These are phyloP conservation scores for Amphipoea oculea DNA, from an alignment of 2,888 invertebrate genomes.

Conservation along the genomic window DNA sequence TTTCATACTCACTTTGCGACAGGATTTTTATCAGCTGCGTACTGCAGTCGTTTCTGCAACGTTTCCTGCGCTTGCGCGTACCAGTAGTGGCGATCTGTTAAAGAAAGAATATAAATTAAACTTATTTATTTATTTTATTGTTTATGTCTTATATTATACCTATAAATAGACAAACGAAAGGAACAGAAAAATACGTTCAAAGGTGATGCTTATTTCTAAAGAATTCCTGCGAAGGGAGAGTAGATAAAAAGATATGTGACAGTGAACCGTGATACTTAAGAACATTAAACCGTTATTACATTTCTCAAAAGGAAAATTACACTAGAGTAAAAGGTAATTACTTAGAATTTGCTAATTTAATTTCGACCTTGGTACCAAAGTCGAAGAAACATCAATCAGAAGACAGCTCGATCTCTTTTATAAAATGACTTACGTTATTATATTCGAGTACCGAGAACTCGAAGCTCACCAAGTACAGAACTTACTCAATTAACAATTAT, in stretches of 20 bases:
- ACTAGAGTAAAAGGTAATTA: too few species aligned
- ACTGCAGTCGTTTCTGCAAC: constrained; percentile 88
- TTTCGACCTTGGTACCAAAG: not conserved
- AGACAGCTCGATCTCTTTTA: not conserved
- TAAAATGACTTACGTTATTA: not conserved
- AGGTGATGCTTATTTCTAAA: not conserved
- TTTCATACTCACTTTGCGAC: constrained; percentile 86
- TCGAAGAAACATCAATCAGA: too few species aligned
- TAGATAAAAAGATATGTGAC: not conserved
- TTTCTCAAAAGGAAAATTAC: not conserved
- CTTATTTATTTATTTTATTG: not conserved
- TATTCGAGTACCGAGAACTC: not conserved
- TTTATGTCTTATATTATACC: not conserved
- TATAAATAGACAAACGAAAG: not conserved
- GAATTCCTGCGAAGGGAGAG: not conserved
- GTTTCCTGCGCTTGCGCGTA: constrained; percentile 91
- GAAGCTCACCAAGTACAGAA: not conserved
- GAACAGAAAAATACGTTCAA: not conserved
- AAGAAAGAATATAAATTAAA: constrained; percentile 28
- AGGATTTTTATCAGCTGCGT: constrained; percentile 86
- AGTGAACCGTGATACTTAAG: not conserved
- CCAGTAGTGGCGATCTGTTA: constrained; percentile 91
- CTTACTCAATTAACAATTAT: not conserved
- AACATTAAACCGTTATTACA: not conserved
- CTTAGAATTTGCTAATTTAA: too few species aligned